A percentile compares a stretch with the other conserved stretches of the same genome.
Evolutionary conservation across 35 echinoderm and acorn worm species (phyloP).

Genomic region (Strongylocentrotus purpuratus): DNA sequence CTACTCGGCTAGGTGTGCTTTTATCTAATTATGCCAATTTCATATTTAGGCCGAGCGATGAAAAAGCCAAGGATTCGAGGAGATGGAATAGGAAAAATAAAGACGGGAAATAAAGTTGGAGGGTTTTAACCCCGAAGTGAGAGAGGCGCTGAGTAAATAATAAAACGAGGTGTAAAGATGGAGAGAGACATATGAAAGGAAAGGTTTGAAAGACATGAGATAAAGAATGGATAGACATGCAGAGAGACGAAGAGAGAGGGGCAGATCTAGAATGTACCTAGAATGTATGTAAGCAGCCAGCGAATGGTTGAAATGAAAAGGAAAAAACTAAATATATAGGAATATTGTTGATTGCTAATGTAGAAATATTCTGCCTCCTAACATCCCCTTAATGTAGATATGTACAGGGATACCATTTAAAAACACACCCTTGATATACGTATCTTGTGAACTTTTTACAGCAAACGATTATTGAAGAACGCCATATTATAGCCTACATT

Average conservation of each 20-base stretch:
- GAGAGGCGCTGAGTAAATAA: background rate
- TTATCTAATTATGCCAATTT: constrained; percentile 54
- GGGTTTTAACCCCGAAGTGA: constrained; percentile 8
- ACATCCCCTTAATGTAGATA: no score
- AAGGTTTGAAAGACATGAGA: background rate
- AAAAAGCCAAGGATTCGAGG: background rate
- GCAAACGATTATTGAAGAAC: background rate
- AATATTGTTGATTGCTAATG: no score
- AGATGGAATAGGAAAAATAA: background rate
- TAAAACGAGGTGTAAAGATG: background rate
- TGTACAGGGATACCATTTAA: no score
- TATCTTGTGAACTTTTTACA: background rate
- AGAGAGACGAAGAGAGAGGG: background rate
- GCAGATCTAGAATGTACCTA: background rate
- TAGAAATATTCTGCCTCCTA: no score
- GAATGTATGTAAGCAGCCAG: background rate
- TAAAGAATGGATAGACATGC: background rate
- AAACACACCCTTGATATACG: no score
- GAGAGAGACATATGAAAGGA: background rate
- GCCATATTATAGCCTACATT: background rate
- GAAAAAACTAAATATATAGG: no score
- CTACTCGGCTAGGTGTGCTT: constrained; percentile 34
- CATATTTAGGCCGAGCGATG: constrained; percentile 31
- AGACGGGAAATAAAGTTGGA: background rate
- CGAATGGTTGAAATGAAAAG: background rate